These are phyloP conservation scores for Esox masquinongy DNA, from an alignment of 2,797 vertebrate species.

Conservation along the genomic window DNA sequence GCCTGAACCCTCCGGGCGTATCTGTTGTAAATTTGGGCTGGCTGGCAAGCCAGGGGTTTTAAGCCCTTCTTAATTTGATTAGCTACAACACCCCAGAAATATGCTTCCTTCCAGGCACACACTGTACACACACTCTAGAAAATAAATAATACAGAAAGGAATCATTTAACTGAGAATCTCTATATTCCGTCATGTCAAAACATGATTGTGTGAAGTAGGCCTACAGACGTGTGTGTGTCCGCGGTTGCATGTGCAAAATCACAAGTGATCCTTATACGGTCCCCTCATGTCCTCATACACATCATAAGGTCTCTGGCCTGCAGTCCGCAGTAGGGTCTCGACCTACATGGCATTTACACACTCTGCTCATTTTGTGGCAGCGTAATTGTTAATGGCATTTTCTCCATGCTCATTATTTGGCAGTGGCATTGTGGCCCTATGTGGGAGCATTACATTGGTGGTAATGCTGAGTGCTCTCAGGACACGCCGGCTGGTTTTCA, in stretches of 20 bases:
- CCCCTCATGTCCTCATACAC: background rate
- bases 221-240: background rate
- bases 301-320: background rate
- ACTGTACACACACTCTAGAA: background rate
- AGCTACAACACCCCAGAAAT: constrained; percentile 15
- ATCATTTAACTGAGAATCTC: constrained; percentile 5
- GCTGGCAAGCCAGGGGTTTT: constrained; percentile 12
- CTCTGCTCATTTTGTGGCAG: background rate
- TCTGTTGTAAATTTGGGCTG: constrained; percentile 20
- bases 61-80: constrained; percentile 35
- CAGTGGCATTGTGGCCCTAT: background rate
- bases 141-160: constrained; percentile 1
- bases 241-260: background rate
- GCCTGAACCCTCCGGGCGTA: constrained; percentile 10
- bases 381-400: constrained; percentile 11
- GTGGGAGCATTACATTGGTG: no score
- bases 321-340: background rate
- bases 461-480: no score
- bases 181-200: background rate
- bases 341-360: background rate
- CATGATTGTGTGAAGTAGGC: constrained; percentile 1
- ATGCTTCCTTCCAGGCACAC: constrained; percentile 19
- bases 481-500: no score
- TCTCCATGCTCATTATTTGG: background rate
- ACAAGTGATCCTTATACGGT: background rate